phyloP scores from a whole-genome alignment of 2,113 vertebrate species.

The Electrona antarctica region DNA sequence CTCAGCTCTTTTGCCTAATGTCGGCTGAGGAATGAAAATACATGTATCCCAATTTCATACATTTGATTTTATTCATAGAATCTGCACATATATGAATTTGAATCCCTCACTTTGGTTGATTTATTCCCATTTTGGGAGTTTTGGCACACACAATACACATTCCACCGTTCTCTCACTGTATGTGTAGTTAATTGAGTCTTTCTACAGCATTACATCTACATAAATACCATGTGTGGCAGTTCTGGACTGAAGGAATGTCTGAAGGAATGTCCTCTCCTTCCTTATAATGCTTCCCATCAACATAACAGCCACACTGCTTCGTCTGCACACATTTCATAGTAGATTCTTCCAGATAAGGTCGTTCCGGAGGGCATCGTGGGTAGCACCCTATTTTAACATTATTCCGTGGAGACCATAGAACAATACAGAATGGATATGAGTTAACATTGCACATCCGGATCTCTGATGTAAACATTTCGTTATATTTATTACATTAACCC shows the following conservation, averaged over 20 bases:
- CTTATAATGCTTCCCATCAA: conserved; percentile 77
- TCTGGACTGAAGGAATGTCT: conserved; percentile 35
- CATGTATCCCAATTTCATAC: too few species aligned
- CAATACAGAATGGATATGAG: background rate
- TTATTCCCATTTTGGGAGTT: too few species aligned
- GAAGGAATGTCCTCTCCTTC: conserved; percentile 72
- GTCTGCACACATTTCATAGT: conserved; percentile 83
- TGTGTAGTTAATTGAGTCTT: background rate
- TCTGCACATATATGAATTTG: too few species aligned
- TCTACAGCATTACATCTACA: background rate
- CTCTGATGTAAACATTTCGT: too few species aligned
- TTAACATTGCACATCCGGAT: background rate
- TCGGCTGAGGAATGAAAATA: background rate
- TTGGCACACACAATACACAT: background rate
- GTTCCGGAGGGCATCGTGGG: conserved; percentile 81
- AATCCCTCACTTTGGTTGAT: too few species aligned
- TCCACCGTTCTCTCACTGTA: too few species aligned
- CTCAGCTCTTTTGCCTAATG: too few species aligned
- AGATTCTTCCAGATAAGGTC: conserved; percentile 84
- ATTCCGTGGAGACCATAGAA: background rate
- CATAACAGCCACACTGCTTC: conserved; percentile 78
- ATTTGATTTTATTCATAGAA: too few species aligned
- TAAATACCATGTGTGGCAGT: conserved; percentile 84
- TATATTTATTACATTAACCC: too few species aligned
- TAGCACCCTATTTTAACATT: conserved; percentile 84